Evolutionary conservation across 2,888 invertebrate genomes (phyloP), one percentile per base, ranked within the genome.

Genomic region (Himalopsyche japonica): DNA sequence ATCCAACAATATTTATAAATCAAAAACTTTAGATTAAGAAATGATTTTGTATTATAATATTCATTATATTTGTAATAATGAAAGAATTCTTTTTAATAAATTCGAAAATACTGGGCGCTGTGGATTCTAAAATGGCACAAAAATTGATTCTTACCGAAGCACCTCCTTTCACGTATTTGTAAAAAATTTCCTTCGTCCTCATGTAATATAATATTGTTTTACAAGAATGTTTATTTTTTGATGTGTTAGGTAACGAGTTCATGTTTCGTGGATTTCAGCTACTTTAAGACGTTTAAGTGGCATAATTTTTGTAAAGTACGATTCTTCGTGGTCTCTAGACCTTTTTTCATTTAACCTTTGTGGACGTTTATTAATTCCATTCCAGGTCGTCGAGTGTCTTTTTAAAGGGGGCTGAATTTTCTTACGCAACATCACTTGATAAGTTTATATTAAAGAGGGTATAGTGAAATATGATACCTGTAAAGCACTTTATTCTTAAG

Each of bases 341-440:
- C 30, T 70, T 78, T 70, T 84, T 81, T 81, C 81, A 84, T 84
- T 86, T 82, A 84, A 84, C 84, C 81, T 64, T 30, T 47, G 83
- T 83, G 79, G 82, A 83, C 84, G 76, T 81, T 86, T 84, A 86
- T 86, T 86, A 86, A 86, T 83, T 86, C 83, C 76, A 84, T 86
- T 84, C 70, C 57, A 78, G 64, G 48, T 80, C 80, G 76, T 84
- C 77, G 84, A 86, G 84, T 82, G 81, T 84, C 84, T 82, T 80
- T 84, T 84, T 76, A 76, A 82, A 57, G 78, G 32, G 24, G 77
- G 30, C 48, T 30, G 30, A 24, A 34, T 64, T 43, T 43, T 64
- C 64, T 32, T 34, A 32, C 80, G 70, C 80, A 80, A 83, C 77
- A 80, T 76, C 79, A 64, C 76, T 80, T 80, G 43, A 81, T 81